phyloP scores from a whole-genome alignment of 2,797 vertebrate species.

The Manis javanica region DNA sequence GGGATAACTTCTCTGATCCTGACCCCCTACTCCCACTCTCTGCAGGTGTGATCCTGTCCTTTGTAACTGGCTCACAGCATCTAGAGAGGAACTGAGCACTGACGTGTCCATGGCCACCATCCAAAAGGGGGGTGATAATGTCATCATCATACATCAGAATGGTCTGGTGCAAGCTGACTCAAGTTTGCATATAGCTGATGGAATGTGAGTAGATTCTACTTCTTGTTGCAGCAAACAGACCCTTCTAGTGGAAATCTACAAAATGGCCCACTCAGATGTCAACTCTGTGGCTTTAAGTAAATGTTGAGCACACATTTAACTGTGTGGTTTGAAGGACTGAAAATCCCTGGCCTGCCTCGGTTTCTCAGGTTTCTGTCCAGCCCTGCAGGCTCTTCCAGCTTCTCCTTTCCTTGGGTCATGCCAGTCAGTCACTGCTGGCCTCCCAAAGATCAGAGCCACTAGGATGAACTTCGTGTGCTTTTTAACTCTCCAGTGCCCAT shows the following conservation, averaged over 20 bases:
- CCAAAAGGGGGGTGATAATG: too few relatives aligned
- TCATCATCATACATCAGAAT: neutral
- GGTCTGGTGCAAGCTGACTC: neutral
- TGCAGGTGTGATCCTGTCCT: neutral
- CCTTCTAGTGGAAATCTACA: neutral
- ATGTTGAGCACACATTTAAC: neutral
- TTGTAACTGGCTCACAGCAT: neutral
- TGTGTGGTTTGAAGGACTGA: neutral
- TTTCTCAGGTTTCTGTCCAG: neutral
- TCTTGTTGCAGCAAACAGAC: neutral
- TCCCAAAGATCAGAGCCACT: neutral
- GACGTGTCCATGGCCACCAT: neutral
- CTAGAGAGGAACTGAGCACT: neutral
- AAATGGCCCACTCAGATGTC: neutral
- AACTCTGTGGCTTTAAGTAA: neutral
- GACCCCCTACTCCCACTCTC: neutral
- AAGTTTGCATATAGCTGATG: neutral
- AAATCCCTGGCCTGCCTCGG: neutral
- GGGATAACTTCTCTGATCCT: neutral
- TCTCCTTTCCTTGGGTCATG: neutral
- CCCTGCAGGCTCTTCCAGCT: neutral
- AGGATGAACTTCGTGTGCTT: neutral
- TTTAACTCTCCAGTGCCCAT: neutral
- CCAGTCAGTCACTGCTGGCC: neutral
- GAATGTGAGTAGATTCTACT: neutral